Evolutionary conservation across 2,113 vertebrate species (phyloP), one percentile per base, ranked within the genome.

Genomic region (Heliornis fulica): DNA sequence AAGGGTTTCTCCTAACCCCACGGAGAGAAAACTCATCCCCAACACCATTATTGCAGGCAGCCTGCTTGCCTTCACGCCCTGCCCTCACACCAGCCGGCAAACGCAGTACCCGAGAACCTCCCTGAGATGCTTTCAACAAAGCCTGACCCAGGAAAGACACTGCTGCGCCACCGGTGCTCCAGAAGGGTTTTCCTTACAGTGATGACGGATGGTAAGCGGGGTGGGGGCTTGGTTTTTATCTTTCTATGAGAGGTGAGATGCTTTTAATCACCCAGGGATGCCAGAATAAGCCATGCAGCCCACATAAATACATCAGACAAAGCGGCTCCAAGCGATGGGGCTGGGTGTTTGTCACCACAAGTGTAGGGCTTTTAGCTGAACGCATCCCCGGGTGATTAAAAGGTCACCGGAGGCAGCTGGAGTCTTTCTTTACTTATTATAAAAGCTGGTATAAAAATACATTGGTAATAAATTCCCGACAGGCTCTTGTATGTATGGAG

Each of bases 401-500:
- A 96, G 69, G 96, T 94, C 87, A 90, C 76, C 2, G n/a, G 76
- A 91, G 40, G 64, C 82, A 95, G 93, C 76, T 80, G 90, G 76
- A 89, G n/a, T 25, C 86, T 85, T 87, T 90, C 71, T 82, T 92
- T 64, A 40, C 50, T 76, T 89, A n/a, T 85, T 68, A 72, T 21
- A 87, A 84, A 94, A 65, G n/a, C 78, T 70, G 26, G 38, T 57
- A 83, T 59, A 87, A 96, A 96, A 95, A 76, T 20, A 51, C 20
- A 40, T 89, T 21, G 84, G 74, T 84, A 77, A 94, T 92, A 94
- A 91, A 93, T 83, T 79, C 38, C n/a, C 89, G 72, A 71, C 65
- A 75, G 59, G 40, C 7, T 5, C 46, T 72, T 4, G 2, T 90
- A 21, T 13, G 21, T 7, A 34, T 29, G 79, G 92, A 70, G 57